These are phyloP conservation scores for Drosophila nikananu DNA, from an alignment of 1,140 invertebrate genomes.

Conservation along the genomic window DNA sequence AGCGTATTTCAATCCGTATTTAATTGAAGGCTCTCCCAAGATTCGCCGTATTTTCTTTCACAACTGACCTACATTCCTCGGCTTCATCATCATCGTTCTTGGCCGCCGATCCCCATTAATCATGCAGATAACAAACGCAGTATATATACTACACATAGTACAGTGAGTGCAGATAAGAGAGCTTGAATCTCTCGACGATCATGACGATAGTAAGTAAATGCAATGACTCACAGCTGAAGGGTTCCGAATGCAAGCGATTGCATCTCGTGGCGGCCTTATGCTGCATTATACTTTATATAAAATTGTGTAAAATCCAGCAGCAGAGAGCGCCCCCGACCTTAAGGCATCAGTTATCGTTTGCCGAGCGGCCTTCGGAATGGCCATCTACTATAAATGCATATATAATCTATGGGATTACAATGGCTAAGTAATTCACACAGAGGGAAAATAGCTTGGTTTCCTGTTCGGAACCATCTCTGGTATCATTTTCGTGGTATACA, in stretches of 20 bases:
- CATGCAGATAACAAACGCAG: slow-evolving; percentile 15
- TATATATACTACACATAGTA: not conserved
- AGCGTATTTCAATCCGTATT: slow-evolving; percentile 18
- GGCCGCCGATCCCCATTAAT: slow-evolving; percentile 25
- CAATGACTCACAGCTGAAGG: slow-evolving; percentile 13
- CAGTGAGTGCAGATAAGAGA: slow-evolving; percentile 1
- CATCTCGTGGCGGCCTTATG: slow-evolving; percentile 24
- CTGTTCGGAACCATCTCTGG: not conserved
- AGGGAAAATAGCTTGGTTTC: not conserved
- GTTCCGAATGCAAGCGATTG: slow-evolving; percentile 21
- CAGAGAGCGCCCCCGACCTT: slow-evolving; percentile 7
- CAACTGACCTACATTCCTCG: slow-evolving; percentile 23
- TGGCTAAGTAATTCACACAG: not conserved
- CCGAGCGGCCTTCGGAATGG: slow-evolving; percentile 15
- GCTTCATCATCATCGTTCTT: slow-evolving; percentile 7
- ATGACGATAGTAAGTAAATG: not conserved
- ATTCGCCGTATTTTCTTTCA: slow-evolving; percentile 9
- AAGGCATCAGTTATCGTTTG: slow-evolving; percentile 33
- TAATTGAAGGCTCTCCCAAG: slow-evolving; percentile 12
- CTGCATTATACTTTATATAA: not conserved
- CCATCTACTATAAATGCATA: slow-evolving; percentile 1
- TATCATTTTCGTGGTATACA: not conserved
- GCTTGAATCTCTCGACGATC: slow-evolving; percentile 8
- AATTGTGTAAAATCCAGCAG: not conserved
- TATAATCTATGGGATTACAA: not conserved